A percentile compares a stretch with the other conserved stretches of the same genome.
These are phyloP conservation scores for Sciurus niger DNA, from an alignment of 2,113 vertebrate species.

Conservation along the genomic window DNA sequence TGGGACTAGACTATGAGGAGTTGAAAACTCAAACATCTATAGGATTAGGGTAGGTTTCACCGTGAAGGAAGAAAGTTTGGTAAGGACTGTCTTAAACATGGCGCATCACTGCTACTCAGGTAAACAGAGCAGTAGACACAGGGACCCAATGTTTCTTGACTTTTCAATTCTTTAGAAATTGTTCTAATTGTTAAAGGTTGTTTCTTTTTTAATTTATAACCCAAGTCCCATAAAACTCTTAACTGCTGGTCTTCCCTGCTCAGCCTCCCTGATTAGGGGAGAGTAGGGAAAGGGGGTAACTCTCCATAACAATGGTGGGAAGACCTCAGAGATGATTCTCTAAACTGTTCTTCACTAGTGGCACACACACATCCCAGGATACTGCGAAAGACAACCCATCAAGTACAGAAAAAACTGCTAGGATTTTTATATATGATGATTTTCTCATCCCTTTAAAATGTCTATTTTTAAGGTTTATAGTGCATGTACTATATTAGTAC, in stretches of 20 bases:
- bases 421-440: background rate
- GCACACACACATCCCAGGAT: no score
- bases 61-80: background rate
- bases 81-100: background rate
- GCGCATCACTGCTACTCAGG: fast-evolving
- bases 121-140: background rate
- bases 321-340: background rate
- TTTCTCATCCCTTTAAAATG: background rate
- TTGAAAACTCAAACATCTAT: background rate
- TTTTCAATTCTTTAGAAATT: background rate
- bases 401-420: background rate
- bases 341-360: background rate
- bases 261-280: background rate
- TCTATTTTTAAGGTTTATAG: background rate
- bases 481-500: background rate
- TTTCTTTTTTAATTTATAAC: background rate
- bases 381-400: background rate
- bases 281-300: fast-evolving
- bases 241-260: background rate
- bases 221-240: background rate
- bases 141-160: background rate
- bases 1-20: background rate
- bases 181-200: background rate
- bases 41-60: background rate
- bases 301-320: background rate